Evolutionary conservation across 2,113 vertebrate genomes (phyloP).

Genomic region (Laterallus jamaicensis): DNA sequence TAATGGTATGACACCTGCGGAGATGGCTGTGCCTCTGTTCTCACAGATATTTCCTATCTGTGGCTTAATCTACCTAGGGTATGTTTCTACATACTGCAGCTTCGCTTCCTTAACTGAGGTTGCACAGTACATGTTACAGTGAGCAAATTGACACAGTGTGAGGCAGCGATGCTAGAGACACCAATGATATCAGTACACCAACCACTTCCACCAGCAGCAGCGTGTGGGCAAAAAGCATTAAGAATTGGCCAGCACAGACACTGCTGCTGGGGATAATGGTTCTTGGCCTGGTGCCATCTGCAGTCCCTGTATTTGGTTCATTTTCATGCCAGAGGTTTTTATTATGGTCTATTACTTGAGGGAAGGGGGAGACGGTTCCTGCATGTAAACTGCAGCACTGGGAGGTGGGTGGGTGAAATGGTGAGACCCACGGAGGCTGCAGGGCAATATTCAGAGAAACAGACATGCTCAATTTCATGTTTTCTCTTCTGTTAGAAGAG

Average conservation of each 20-base stretch:
- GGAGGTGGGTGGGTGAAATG: background rate
- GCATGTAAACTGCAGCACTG: background rate
- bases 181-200: background rate
- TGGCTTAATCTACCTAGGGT: background rate
- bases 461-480: background rate
- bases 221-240: accelerated
- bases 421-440: background rate
- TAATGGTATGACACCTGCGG: accelerated
- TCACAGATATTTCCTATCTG: background rate
- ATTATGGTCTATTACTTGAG: background rate
- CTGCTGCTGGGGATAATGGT: background rate
- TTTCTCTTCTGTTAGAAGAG: background rate
- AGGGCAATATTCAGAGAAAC: background rate
- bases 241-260: background rate
- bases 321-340: background rate
- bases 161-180: background rate
- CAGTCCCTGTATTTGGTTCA: background rate
- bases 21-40: accelerated
- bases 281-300: background rate
- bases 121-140: background rate
- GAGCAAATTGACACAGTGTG: accelerated
- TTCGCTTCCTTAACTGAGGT: background rate
- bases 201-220: background rate
- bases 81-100: accelerated
- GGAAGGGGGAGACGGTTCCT: background rate